Base-by-base conservation (phyloP, 92 coral and sea anemone species). In the Muricea muricata region DNA sequence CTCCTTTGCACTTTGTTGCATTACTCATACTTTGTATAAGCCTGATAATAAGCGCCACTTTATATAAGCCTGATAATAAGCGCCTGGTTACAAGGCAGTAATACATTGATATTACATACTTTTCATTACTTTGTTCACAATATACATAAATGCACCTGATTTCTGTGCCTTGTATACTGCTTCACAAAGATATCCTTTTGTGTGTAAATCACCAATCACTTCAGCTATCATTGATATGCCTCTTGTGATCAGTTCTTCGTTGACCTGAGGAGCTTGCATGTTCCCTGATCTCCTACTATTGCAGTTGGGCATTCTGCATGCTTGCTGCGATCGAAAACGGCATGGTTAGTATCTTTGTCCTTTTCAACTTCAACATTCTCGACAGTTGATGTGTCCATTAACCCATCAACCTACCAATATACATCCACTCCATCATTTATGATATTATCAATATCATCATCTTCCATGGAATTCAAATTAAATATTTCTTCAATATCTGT, bases 101-200 rank as follows among this genome's bases (percentile, higher is more conserved):
- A n/a, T n/a, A n/a, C n/a, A n/a, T n/a, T n/a, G n/a, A n/a, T n/a
- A n/a, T n/a, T n/a, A n/a, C n/a, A n/a, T n/a, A 7, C 4, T 2
- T 11, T 48, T 48, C 2, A 8, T 8, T 2, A 15, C 13, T 8
- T 48, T n/a, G n/a, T n/a, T n/a, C n/a, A n/a, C n/a, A n/a, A n/a
- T n/a, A n/a, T n/a, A n/a, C n/a, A n/a, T n/a, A n/a, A n/a, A n/a
- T n/a, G n/a, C n/a, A n/a, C n/a, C n/a, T n/a, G n/a, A n/a, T n/a
- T n/a, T 71, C 25, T 56, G 83, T 9, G 77, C 79, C 37, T 89
- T 89, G 39, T 75, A 70, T 23, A 56, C 80, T 13, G 89, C 90
- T 78, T 89, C 93, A 85, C 86, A 86, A 25, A 89, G 66, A 34
- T 89, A 76, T 1, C 93, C 90, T 47, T 86, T 86, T 25, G 87